phyloP scores from a whole-genome alignment of 2,888 invertebrate genomes.

The Stomorhina lunata region DNA sequence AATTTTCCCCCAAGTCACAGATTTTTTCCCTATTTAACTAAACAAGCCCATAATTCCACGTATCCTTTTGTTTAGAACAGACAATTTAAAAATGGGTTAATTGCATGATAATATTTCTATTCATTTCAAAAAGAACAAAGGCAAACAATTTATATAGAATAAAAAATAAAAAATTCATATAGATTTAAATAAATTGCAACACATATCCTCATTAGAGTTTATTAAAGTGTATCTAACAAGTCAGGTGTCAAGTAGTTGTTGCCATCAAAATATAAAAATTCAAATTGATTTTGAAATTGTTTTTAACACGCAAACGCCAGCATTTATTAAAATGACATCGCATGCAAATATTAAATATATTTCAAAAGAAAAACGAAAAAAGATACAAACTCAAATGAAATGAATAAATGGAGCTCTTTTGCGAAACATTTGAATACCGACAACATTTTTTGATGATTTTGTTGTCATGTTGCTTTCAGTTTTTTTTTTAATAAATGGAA shows the following conservation, averaged over 20 bases:
- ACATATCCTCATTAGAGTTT: not conserved
- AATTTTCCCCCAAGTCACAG: not conserved
- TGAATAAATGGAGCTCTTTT: too few relatives aligned
- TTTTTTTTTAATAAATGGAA: conserved; percentile 6
- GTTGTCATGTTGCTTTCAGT: not conserved
- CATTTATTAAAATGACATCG: conserved; percentile 51
- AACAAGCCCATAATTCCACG: not conserved
- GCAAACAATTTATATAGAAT: too few relatives aligned
- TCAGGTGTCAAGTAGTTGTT: conserved; percentile 50
- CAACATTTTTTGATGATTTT: not conserved
- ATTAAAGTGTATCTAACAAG: conserved; percentile 30
- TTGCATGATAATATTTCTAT: not conserved
- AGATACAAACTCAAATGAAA: not conserved
- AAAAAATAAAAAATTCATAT: not conserved
- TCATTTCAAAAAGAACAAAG: not conserved
- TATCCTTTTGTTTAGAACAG: not conserved
- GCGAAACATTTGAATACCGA: not conserved
- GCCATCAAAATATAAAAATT: conserved; percentile 49
- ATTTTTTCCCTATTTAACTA: not conserved
- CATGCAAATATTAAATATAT: conserved; percentile 42
- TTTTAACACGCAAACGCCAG: conserved; percentile 58
- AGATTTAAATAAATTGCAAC: not conserved
- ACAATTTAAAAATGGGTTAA: not conserved
- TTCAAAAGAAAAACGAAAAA: not conserved
- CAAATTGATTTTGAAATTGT: conserved; percentile 59